Conservation (phyloP, 37 sponge, comb jelly and placozoan species). For the Axinella damicornis region DNA sequence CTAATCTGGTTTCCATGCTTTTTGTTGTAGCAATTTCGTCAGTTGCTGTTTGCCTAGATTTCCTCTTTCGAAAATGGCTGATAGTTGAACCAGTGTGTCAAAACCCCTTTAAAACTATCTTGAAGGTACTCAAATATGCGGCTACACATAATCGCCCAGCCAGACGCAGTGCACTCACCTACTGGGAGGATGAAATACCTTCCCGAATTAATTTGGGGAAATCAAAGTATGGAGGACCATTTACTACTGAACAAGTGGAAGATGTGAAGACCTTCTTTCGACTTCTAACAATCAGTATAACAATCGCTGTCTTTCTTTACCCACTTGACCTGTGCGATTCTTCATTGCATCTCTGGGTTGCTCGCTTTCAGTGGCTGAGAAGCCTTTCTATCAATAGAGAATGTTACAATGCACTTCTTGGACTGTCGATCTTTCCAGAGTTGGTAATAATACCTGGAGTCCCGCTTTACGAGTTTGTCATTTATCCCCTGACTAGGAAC, state of each 20-base stretch:
- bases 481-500: too few species aligned
- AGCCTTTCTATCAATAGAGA: neutral
- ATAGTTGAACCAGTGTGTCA: neutral
- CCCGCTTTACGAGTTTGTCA: too few species aligned
- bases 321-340: too few species aligned
- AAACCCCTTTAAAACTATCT: constrained; percentile 6
- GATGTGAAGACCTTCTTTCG: constrained; percentile 27
- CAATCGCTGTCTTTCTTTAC: neutral
- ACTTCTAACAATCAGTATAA: neutral
- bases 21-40: neutral
- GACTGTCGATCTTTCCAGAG: too few species aligned
- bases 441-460: too few species aligned
- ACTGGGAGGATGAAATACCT: neutral
- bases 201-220: neutral
- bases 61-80: neutral
- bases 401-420: too few species aligned
- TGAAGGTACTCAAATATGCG: neutral
- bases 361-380: too few species aligned
- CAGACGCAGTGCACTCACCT: neutral
- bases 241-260: constrained; percentile 24
- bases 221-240: constrained; percentile 1
- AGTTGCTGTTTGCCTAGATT: neutral
- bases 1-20: too few species aligned
- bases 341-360: too few species aligned
- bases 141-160: neutral